Evolutionary conservation across 2,797 vertebrate genomes (phyloP), one percentile per base, ranked within the genome.

Genomic region (Psittacula derbiana): DNA sequence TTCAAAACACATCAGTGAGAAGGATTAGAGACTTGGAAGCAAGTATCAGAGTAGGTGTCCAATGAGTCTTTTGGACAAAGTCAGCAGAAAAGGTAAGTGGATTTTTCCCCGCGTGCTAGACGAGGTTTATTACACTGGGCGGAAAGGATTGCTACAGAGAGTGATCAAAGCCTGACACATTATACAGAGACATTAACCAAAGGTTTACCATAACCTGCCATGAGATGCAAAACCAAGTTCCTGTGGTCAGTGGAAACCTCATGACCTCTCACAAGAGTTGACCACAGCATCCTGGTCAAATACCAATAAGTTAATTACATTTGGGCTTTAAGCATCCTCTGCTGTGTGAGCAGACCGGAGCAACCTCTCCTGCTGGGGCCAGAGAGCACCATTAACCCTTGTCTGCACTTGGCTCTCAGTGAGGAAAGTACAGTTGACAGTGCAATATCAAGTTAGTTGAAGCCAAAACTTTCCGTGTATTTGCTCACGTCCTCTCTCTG

Each of bases 181-280:
- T 44, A 28, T 0, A 44, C 31, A 40, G 67, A 93, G 71, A 33
- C 80, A 69, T 71, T 60, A 81, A 61, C 60, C 8, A 24, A 49
- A 65, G 80, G 83, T 87, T 86, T 71, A 60, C 88, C 75, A 24
- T 40, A 43, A 46, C 52, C 50, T 92, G 62, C 82, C 67, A 61
- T 31, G 78, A 74, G 90, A 79, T 88, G 74, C 33, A 90, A 90
- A 94, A 52, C 88, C 86, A 65, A 79, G 80, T 85, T 93, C 91
- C 95, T 95, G 90, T 92, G 93, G 91, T 90, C 86, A 89, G 5
- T 33, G 61, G 25, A 91, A 91, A 85, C 88, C 78, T 95, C 71
- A 57, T 36, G 90, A 92, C 87, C 82, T 86, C 74, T 95, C 78
- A 44, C 67, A 93, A 53, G 41, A 88, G 64, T 2, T 86, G 83